Evolutionary conservation across 2,797 vertebrate species (phyloP), one percentile per base, ranked within the genome.

Genomic region (Hylomyscus alleni): DNA sequence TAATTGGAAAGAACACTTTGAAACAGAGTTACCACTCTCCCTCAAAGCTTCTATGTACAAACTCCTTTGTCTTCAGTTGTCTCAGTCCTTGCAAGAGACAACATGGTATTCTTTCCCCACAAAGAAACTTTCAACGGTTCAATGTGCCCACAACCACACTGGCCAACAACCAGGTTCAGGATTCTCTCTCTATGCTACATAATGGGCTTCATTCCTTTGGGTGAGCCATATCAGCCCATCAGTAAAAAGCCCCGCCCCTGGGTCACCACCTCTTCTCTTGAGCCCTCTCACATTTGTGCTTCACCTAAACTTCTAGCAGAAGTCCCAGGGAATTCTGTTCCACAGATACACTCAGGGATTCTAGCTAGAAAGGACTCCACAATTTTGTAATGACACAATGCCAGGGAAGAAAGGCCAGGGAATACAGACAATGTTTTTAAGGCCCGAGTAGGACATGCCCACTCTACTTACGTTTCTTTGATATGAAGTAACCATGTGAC

Each of bases 31-130:
- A 47, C 37, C 40, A 76, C 40, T 26, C 19, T 40, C 6, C 2
- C 72, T 13, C 58, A 69, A 56, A 91, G 50, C 47, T 82, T 34
- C 24, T 62, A 9, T 60, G 20, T 20, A 47, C 9, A 90, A 83
- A 56, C 17, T 44, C 2, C 58, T 94, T 3, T 77, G 40, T 44
- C 76, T 56, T 76, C 62, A 31, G 93, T 96, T 93, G 89, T 82
- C n/a, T 95, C 29, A 75, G 9, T 87, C 80, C 37, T 82, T 54
- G 44, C 81, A 97, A 93, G 22, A 95, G 34, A 93, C 54, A 67
- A 31, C 85, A 77, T 69, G 4, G 26, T 85, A 56, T 88, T 6
- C 29, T 3, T 44, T 92, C 60, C 29, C 56, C 56, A 24, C 37
- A 87, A 89, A 65, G 40, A 90, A 82, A 83, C 24, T 85, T 81